Evolutionary conservation across 2,888 invertebrate species (phyloP).

Genomic region (Entomobrya proxima): DNA sequence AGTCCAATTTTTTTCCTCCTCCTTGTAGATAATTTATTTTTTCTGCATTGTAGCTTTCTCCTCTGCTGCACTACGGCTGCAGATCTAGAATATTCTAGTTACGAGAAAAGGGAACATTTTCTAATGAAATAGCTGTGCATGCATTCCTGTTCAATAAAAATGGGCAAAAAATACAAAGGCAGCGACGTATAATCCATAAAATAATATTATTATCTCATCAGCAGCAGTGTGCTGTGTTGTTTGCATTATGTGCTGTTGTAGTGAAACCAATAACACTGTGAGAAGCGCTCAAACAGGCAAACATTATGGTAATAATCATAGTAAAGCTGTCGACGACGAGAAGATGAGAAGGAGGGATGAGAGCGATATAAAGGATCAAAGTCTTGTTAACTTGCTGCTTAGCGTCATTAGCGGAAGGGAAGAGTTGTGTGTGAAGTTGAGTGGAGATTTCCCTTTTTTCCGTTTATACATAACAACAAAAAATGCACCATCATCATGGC

Average conservation of each 20-base stretch:
- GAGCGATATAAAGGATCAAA: slow-evolving; percentile 3
- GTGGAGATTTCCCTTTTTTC: slow-evolving; percentile 10
- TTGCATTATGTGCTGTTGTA: not conserved
- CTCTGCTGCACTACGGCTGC: not conserved
- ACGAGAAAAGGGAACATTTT: not conserved
- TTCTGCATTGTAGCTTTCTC: not conserved
- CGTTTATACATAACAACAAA: no score
- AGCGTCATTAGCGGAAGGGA: slow-evolving; percentile 22
- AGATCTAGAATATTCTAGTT: not conserved
- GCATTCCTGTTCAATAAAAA: not conserved
- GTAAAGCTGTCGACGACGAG: slow-evolving; percentile 10
- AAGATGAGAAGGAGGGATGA: not conserved
- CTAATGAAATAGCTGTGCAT: not conserved
- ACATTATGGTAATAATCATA: not conserved
- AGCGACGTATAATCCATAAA: not conserved
- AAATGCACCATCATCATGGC: no score
- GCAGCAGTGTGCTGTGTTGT: not conserved
- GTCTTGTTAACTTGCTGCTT: slow-evolving; percentile 30
- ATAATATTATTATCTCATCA: slow-evolving; percentile 35
- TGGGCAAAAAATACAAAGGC: not conserved
- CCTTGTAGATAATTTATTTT: not conserved
- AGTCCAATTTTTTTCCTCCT: no score
- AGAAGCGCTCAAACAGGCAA: no score
- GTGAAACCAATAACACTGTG: no score
- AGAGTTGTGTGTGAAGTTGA: not conserved